phyloP scores from a whole-genome alignment of 2,888 invertebrate species.

The Drosophila testacea region DNA sequence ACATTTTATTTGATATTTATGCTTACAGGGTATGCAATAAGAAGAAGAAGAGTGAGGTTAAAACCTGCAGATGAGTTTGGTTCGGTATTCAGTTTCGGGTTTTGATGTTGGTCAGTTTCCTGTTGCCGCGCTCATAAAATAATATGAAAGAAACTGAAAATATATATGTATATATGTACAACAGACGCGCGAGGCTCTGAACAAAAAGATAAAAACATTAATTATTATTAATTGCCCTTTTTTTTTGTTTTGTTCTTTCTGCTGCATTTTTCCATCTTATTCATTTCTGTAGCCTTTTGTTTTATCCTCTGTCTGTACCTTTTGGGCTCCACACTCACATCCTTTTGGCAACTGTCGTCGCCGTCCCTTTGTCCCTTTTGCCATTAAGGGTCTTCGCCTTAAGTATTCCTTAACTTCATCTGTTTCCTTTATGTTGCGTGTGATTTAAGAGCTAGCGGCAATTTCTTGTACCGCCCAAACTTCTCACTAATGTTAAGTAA shows the following conservation, averaged over 20 bases:
- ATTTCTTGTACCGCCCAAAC: conserved; percentile 48
- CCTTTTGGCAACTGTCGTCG: conserved; percentile 72
- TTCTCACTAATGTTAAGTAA: conserved; percentile 57
- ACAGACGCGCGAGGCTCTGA: conserved; percentile 33
- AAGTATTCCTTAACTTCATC: conserved; percentile 25
- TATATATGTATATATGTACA: conserved; percentile 12
- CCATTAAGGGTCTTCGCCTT: conserved; percentile 44
- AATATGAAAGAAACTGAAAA: conserved; percentile 21
- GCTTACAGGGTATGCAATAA: conserved; percentile 39
- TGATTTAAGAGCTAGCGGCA: conserved; percentile 61
- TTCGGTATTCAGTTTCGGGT: conserved; percentile 51
- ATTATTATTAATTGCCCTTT: conserved; percentile 84
- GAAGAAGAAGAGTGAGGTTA: background rate
- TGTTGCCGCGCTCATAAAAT: conserved; percentile 49
- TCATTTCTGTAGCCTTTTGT: conserved; percentile 46
- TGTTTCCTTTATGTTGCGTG: conserved; percentile 47
- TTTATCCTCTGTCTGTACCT: conserved; percentile 52
- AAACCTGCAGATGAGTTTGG: conserved; percentile 41
- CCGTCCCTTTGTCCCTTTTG: conserved; percentile 53
- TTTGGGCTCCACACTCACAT: conserved; percentile 33
- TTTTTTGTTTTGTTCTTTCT: conserved; percentile 44
- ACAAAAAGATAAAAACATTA: conserved; percentile 83
- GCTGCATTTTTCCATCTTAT: conserved; percentile 3
- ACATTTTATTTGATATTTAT: background rate
- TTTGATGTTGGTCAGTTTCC: conserved; percentile 69